Evolutionary conservation across 2,797 vertebrate genomes (phyloP), one percentile per base, ranked within the genome.

Genomic region (Cygnus olor): DNA sequence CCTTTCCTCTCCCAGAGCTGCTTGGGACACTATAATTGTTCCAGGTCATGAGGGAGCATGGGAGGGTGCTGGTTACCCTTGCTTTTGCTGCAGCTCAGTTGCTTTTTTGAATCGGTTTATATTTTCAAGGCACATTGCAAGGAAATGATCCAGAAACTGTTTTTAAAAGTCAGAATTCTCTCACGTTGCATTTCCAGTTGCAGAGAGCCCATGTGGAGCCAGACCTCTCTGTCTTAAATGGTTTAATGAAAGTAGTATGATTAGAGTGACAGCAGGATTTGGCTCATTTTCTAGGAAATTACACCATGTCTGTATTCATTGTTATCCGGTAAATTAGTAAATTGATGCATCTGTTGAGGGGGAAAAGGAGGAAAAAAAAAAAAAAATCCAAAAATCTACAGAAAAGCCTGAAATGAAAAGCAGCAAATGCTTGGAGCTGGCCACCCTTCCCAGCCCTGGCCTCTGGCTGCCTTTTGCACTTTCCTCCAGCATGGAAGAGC

Each of bases 211-310:
- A 15, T 54, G 32, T 24, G 32, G 54, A 91, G 83, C 51, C 89
- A 83, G 72, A 85, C 8, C 24, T 71, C 27, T 0, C 1, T 1
- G 1, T 56, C 56, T 81, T 28, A 70, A 54, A 58, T 18, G 24
- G 16, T 63, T 94, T 91, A 66, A 86, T 94, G 45, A 34, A 83
- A 85, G 66, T 54, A 28, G 68, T 42, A 7, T 86, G 80, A 66
- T 76, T 44, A 17, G 56, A 72, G 40, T 20, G 71, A 40, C 45
- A 77, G 87, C 38, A 80, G 88, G 89, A 78, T 92, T 90, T 90
- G 81, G 72, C 64, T 79, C 24, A n/a, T 92, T 94, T 90, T 84
- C 42, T 73, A 81, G 83, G 95, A 93, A 93, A 88, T 96, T 22
- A 60, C 66, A 66, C 56, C 73, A 47, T 79, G 85, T 51, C 83